phyloP scores from a whole-genome alignment of 2,888 invertebrate species.

The Drosophila meridiana region DNA sequence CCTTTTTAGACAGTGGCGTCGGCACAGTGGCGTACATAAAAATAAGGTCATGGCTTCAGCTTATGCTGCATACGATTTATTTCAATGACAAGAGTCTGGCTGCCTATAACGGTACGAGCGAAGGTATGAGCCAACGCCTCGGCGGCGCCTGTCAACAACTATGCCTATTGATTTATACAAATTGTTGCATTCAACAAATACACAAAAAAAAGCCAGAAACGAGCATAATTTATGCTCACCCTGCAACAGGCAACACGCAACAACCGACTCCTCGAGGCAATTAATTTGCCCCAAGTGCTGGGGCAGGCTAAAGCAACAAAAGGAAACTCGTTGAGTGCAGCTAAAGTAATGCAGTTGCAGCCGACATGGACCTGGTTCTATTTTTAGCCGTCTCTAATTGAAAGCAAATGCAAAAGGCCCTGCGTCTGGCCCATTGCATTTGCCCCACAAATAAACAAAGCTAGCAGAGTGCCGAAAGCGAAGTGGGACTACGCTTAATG shows the following conservation, averaged over 20 bases:
- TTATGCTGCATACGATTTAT: slow-evolving; percentile 38
- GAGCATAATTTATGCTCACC: slow-evolving; percentile 64
- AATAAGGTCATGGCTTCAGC: slow-evolving; percentile 62
- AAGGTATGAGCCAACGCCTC: neutral
- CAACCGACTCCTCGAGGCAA: slow-evolving; percentile 58
- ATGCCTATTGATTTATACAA: slow-evolving; percentile 70
- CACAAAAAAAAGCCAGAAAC: slow-evolving; percentile 3
- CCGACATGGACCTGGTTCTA: slow-evolving; percentile 16
- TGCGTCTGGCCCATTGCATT: slow-evolving; percentile 31
- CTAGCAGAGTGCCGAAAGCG: slow-evolving; percentile 1
- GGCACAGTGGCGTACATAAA: slow-evolving; percentile 67
- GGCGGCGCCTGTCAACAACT: slow-evolving; percentile 65
- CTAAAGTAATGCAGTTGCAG: slow-evolving; percentile 49
- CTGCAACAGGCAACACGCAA: slow-evolving; percentile 24
- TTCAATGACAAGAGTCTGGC: slow-evolving; percentile 26
- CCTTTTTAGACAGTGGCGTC: slow-evolving; percentile 12
- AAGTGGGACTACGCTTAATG: slow-evolving; percentile 8
- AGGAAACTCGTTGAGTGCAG: slow-evolving; percentile 52
- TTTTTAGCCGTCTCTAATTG: slow-evolving; percentile 54
- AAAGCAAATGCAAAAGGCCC: slow-evolving; percentile 52
- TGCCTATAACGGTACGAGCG: slow-evolving; percentile 36
- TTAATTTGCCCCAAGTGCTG: slow-evolving; percentile 61
- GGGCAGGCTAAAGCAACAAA: slow-evolving; percentile 17
- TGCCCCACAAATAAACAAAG: slow-evolving; percentile 47
- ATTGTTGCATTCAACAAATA: slow-evolving; percentile 53